Base-by-base conservation (phyloP, 2,888 invertebrate genomes). In the Endotricha flammealis region DNA sequence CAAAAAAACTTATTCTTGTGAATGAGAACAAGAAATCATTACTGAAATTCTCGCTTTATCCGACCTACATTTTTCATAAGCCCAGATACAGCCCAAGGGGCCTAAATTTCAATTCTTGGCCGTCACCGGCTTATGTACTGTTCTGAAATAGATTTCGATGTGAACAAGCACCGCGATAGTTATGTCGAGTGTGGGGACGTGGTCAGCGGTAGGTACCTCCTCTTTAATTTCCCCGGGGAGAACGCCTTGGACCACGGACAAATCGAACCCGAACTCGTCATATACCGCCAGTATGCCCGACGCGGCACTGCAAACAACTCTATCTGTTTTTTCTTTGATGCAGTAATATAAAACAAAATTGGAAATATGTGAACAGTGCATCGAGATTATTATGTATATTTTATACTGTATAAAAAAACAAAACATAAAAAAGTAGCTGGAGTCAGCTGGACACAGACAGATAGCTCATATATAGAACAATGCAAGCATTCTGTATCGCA, bases 181-280 rank as follows among this genome's bases (percentile, higher is more conserved):
- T 44, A 43, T 48, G 61, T 57, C 50, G 55, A 53, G 52, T 57
- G 63, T 46, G 44, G 57, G 59, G 67, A 65, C 61, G 61, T 67
- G 82, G 82, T 79, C 80, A 83, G 54, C 61, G 51, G 65, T 71
- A 69, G 51, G 65, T 71, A 69, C 75, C 75, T 64, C 66, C 71
- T 63, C 64, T 57, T 63, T 83, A 85, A 83, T 85, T 85, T 85
- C 85, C 85, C 85, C 50, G 23, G 83, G 80, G 85, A 76, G 42
- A 32, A 30, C 49, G 72, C 56, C 69, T 65, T 64, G 61, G 67
- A 61, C 60, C 65, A 57, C 62, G 70, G 71, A 75, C 78, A 76
- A 76, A 82, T 83, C 83, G 80, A 82, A 81, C 69, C 54, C 61
- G 8, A n/a, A 64, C 60, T 64, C 62, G 72, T 73, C 78, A 73